These are phyloP conservation scores for Triplophysa rosa DNA, from an alignment of 2,113 vertebrate species.

Conservation along the genomic window DNA sequence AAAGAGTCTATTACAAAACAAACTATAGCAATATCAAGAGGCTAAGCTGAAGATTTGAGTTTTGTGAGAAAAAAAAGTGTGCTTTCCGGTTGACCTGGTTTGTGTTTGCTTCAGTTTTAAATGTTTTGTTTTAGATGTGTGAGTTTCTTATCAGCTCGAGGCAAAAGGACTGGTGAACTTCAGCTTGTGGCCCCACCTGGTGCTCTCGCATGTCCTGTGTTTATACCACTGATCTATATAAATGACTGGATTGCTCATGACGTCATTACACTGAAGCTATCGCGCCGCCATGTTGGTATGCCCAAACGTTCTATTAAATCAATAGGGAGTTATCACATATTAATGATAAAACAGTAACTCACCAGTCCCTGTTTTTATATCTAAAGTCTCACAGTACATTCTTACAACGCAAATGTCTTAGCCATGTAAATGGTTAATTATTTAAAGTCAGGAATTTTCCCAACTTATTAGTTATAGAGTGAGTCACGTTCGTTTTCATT, in stretches of 20 bases:
- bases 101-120: not conserved
- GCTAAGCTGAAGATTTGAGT: not conserved
- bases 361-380: too few relatives aligned
- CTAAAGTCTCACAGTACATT: too few relatives aligned
- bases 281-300: too few relatives aligned
- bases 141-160: constrained; percentile 13
- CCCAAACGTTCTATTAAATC: too few relatives aligned
- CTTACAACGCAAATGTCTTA: not conserved
- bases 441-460: too few relatives aligned
- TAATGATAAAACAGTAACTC: too few relatives aligned
- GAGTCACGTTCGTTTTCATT: too few relatives aligned
- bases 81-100: not conserved
- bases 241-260: not conserved
- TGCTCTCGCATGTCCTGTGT: constrained; percentile 1
- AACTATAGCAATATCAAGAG: not conserved
- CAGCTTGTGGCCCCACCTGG: constrained; percentile 20
- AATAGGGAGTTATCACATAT: too few relatives aligned
- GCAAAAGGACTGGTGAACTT: constrained; percentile 8
- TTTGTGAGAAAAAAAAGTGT: not conserved
- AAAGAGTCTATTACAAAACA: not conserved
- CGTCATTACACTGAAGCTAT: too few relatives aligned
- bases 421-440: too few relatives aligned
- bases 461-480: too few relatives aligned
- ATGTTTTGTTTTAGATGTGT: not conserved
- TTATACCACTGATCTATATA: not conserved